Evolutionary conservation across 1,140 invertebrate genomes (phyloP).

Genomic region (Drosophila pseudoananassae): DNA sequence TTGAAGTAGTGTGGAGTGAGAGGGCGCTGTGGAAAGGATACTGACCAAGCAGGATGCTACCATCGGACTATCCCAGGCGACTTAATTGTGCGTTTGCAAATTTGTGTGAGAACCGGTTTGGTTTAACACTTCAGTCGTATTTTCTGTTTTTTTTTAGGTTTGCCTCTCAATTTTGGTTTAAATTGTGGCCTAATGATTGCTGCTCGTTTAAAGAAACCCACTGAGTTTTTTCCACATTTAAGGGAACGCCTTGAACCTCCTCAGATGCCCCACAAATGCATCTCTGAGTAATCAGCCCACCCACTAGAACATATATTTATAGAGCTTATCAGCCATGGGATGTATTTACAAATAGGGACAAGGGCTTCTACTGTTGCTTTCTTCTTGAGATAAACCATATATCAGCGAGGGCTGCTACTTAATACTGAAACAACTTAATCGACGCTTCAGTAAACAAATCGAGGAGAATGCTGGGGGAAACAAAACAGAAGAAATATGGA

Average conservation of each 20-base stretch:
- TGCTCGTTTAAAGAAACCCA: not conserved
- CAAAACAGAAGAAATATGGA: constrained; percentile 38
- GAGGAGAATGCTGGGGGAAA: constrained; percentile 6
- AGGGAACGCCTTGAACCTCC: constrained; percentile 24
- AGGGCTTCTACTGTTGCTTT: constrained; percentile 20
- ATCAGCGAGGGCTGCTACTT: constrained; percentile 23
- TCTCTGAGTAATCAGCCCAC: constrained; percentile 14
- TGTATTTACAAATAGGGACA: constrained; percentile 30
- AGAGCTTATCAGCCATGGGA: constrained; percentile 17
- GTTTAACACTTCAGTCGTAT: constrained; percentile 5
- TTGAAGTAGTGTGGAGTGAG: not conserved
- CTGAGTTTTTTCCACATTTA: not conserved
- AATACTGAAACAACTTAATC: constrained; percentile 74
- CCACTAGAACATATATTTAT: not conserved
- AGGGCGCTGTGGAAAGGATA: constrained; percentile 39
- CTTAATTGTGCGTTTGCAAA: constrained; percentile 73
- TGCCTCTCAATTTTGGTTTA: not conserved
- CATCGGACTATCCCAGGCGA: constrained; percentile 45
- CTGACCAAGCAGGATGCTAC: constrained; percentile 13
- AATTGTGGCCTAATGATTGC: constrained; percentile 2
- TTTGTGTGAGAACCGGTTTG: constrained; percentile 50
- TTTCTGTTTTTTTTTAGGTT: constrained; percentile 7
- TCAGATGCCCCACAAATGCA: constrained; percentile 26
- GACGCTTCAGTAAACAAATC: constrained; percentile 50
- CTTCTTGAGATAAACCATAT: constrained; percentile 26